phyloP scores from a whole-genome alignment of 2,113 vertebrate genomes.

The Synchiropus splendidus region DNA sequence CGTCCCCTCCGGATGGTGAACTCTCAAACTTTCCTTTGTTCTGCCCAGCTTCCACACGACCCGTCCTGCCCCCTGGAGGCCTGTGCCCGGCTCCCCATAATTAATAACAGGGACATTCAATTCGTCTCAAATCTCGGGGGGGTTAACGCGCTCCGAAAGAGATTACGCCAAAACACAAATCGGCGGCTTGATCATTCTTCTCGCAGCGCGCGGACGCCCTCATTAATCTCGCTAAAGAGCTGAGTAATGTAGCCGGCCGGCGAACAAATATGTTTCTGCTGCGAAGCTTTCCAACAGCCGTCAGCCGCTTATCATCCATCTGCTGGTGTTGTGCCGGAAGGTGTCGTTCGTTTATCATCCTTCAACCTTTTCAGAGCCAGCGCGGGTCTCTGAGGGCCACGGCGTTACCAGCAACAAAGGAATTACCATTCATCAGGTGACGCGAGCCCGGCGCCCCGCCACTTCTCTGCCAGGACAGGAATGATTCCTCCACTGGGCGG shows the following conservation, averaged over 20 bases:
- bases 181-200: slow-evolving; percentile 34
- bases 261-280: slow-evolving; percentile 27
- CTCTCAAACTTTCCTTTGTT: no score
- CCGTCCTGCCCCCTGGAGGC: no score
- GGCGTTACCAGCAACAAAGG: slow-evolving; percentile 17
- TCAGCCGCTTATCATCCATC: slow-evolving; percentile 21
- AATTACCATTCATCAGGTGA: slow-evolving; percentile 30
- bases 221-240: slow-evolving; percentile 48
- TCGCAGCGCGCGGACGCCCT: slow-evolving; percentile 21
- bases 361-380: slow-evolving; percentile 48
- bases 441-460: slow-evolving; percentile 2
- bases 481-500: not conserved
- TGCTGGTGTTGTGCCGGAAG: slow-evolving; percentile 27
- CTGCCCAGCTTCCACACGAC: no score
- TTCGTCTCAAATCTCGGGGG: slow-evolving; percentile 23
- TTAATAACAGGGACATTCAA: slow-evolving; percentile 28
- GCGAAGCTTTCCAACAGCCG: slow-evolving; percentile 7
- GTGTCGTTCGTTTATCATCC: slow-evolving; percentile 39
- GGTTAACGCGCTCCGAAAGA: slow-evolving; percentile 18
- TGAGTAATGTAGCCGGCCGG: slow-evolving; percentile 29
- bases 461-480: no score
- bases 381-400: slow-evolving; percentile 8
- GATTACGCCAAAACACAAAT: slow-evolving; percentile 37
- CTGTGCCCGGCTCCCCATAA: slow-evolving; percentile 6
- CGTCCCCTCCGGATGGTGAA: no score